Base-by-base conservation (phyloP, 2,113 vertebrate species). In the Neolamprologus kungweensis region DNA sequence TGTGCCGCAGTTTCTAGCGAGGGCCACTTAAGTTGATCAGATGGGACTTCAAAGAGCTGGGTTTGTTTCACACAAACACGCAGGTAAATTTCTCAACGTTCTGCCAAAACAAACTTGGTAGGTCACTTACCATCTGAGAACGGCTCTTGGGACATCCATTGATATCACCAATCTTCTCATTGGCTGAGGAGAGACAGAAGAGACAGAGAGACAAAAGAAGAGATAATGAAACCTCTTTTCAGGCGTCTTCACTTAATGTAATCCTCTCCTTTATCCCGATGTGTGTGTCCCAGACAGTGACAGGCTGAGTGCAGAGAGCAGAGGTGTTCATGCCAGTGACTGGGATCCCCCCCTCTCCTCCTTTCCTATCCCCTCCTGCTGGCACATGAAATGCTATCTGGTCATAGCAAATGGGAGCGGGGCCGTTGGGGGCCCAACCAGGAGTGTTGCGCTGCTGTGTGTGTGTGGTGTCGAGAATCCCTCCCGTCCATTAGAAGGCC, bases 161-260 rank as follows among this genome's bases (percentile, higher is more conserved):
- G 97, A 99, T 99, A 89, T 99, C 98, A 91, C 97, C 98, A 79
- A 99, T 98, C 97, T 99, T 99, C 92, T 99, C 99, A 94, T 99
- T 99, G 93, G 99, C 99, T 99, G 96, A 60, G 94, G 96, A 92
- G 82, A 83, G 84, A 9, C 86, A 85, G 80, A 85, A 87, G 78
- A 83, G 81, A 79, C 21, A 89, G 84, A 96, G 95, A 91, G 55
- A 31, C n/a, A 71, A 78, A 65, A 80, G 21, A 75, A 10, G 75
- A 71, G 17, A 75, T 57, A 51, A 45, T 86, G 60, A 87, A 55
- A 87, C 68, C 21, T 54, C 23, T 35, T 73, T 89, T 79, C 63
- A 80, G 60, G 13, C 17, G n/a, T 26, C 63, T 88, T 87, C 51
- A 19, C 65, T 87, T 13, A 47, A 73, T 45, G 35, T 81, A 92